Evolutionary conservation across 2,113 vertebrate genomes (phyloP).

Genomic region (Anolis sagrei): DNA sequence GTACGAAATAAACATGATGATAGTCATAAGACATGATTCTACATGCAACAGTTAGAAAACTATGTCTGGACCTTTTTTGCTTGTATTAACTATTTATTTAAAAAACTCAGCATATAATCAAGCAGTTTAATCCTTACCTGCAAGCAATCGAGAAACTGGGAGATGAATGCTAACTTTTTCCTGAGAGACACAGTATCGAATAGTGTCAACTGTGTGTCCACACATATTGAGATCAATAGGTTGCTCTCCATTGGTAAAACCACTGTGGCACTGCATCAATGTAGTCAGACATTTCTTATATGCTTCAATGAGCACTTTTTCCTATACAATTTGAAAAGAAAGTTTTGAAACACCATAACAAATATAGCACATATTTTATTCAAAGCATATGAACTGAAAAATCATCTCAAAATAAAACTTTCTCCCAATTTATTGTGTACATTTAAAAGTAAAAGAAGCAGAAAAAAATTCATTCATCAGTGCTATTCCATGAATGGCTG

Average conservation of each 20-base stretch:
- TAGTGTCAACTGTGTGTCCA: constrained; percentile 93
- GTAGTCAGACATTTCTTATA: constrained; percentile 92
- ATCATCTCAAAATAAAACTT: not conserved
- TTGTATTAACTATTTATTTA: not conserved
- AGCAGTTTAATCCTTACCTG: constrained; percentile 81
- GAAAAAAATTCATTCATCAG: not conserved
- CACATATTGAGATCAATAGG: constrained; percentile 91
- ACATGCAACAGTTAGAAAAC: not conserved
- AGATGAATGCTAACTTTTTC: constrained; percentile 98
- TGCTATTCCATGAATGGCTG: not conserved
- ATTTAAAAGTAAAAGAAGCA: no score
- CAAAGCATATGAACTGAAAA: not conserved
- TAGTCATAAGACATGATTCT: not conserved
- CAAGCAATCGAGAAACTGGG: constrained; percentile 93
- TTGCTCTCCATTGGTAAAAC: constrained; percentile 92
- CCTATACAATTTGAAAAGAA: constrained; percentile 73
- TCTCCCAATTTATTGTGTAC: not conserved
- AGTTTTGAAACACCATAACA: constrained; percentile 16
- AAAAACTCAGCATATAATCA: not conserved
- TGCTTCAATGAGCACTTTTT: constrained; percentile 92
- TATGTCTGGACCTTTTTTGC: not conserved
- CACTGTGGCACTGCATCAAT: constrained; percentile 89
- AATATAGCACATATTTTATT: not conserved
- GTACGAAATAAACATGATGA: not conserved
- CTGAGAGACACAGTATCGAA: constrained; percentile 96